These are phyloP conservation scores for Ectemnius lituratus DNA, from an alignment of 2,888 invertebrate species.

Conservation along the genomic window DNA sequence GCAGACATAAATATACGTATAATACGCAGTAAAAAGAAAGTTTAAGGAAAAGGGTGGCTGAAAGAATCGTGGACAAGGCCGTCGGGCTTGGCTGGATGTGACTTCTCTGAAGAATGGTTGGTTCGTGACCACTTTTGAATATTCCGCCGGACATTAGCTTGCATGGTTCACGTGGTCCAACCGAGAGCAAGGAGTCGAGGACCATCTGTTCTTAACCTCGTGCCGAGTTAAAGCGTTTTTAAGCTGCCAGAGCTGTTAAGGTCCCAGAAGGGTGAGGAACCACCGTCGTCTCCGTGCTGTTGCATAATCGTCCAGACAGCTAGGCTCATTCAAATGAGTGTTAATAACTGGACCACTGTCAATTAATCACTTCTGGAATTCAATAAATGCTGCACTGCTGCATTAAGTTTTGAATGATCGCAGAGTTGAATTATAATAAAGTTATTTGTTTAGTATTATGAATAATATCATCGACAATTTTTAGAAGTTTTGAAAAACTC, in stretches of 20 bases:
- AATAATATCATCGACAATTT: too few relatives aligned
- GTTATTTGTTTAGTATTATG: too few relatives aligned
- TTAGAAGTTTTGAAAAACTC: too few relatives aligned
- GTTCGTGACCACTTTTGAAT: slow-evolving; percentile 51
- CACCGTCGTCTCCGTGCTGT: slow-evolving; percentile 37
- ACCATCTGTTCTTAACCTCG: slow-evolving; percentile 57
- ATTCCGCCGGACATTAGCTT: slow-evolving; percentile 55
- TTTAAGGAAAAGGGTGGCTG: too few relatives aligned
- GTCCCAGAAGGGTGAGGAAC: slow-evolving; percentile 33
- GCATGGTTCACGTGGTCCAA: slow-evolving; percentile 41
- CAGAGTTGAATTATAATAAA: too few relatives aligned
- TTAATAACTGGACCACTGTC: slow-evolving; percentile 27
- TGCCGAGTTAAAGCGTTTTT: slow-evolving; percentile 52
- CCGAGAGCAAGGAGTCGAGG: slow-evolving; percentile 15
- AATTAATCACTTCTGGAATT: not conserved
- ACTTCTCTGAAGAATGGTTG: slow-evolving; percentile 27
- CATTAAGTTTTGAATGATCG: too few relatives aligned
- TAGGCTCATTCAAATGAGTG: slow-evolving; percentile 34
- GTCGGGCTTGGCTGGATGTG: slow-evolving; percentile 1
- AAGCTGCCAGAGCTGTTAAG: slow-evolving; percentile 42
- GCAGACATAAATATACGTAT: too few relatives aligned
- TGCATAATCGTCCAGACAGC: slow-evolving; percentile 41
- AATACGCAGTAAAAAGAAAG: too few relatives aligned
- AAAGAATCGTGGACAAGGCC: not conserved
- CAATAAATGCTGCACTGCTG: not conserved